A percentile compares a stretch with the other conserved stretches of the same genome.
Evolutionary conservation across 2,113 vertebrate genomes (phyloP).

Genomic region (Machaerirhynchus nigripectus): DNA sequence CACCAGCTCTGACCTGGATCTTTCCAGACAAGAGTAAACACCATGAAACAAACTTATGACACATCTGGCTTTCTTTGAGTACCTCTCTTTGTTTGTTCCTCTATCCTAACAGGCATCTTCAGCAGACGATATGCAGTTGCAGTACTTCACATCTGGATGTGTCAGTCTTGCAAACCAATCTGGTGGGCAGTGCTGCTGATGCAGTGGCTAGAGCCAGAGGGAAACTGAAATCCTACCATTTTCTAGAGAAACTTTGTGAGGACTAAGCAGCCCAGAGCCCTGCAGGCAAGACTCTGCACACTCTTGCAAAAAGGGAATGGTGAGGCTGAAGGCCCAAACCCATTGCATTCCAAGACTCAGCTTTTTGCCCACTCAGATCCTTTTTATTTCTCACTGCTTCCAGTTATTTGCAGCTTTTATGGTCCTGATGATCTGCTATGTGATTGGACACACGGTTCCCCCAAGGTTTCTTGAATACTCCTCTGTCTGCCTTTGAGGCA

Average conservation of each 20-base stretch:
- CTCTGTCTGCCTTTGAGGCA: neutral
- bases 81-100: neutral
- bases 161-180: neutral
- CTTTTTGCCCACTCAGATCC: neutral
- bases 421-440: neutral
- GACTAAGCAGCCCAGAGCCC: neutral
- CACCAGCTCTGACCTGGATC: neutral
- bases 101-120: neutral
- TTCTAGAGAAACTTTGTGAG: neutral
- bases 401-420: neutral
- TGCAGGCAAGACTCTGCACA: neutral
- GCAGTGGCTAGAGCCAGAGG: neutral
- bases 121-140: neutral
- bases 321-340: neutral
- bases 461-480: neutral
- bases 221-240: neutral
- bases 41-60: neutral
- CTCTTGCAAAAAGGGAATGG: neutral
- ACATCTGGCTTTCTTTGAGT: neutral
- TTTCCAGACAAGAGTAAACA: neutral
- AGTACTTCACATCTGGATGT: neutral
- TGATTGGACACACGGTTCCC: rapidly evolving
- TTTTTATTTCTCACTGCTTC: neutral
- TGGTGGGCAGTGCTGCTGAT: neutral
- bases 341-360: neutral